A percentile compares a stretch with the other conserved stretches of the same genome.
Evolutionary conservation across 64 coral and sea anemone genomes (phyloP).

Genomic region (Dendronephthya gigantea): DNA sequence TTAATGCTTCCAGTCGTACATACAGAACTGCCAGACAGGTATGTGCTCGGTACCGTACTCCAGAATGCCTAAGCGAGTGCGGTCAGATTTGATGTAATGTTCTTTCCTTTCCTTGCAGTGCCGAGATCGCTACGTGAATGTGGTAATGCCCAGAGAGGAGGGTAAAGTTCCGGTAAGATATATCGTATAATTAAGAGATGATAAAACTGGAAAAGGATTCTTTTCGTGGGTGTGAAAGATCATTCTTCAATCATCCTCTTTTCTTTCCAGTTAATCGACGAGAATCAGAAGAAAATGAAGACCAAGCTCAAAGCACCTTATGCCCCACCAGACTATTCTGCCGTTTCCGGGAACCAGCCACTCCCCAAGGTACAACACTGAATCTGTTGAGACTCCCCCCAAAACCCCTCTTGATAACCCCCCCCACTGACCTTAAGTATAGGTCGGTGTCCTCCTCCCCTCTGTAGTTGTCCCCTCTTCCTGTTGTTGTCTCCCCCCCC

Average conservation of each 20-base stretch:
- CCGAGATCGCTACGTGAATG: constrained; percentile 86
- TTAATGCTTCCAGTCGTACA: constrained; percentile 75
- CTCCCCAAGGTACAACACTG: not conserved
- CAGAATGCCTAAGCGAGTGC: not conserved
- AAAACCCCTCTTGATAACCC: no score
- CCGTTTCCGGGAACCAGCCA: not conserved
- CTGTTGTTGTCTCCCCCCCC: no score
- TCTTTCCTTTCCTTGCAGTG: constrained; percentile 38
- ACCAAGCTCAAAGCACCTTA: constrained; percentile 68
- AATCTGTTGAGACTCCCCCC: no score
- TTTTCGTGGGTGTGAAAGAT: not conserved
- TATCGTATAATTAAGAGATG: no score
- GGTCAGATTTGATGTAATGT: not conserved
- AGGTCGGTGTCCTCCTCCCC: no score
- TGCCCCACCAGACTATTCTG: constrained; percentile 22
- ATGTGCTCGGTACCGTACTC: constrained; percentile 6
- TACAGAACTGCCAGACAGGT: constrained; percentile 79
- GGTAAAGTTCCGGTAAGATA: constrained; percentile 88
- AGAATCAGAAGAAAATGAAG: constrained; percentile 77
- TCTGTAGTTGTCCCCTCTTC: no score
- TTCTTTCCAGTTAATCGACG: constrained; percentile 54
- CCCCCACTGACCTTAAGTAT: no score
- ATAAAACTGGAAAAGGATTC: not conserved
- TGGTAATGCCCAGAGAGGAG: constrained; percentile 93
- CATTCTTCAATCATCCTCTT: not conserved